Conservation (phyloP, 2,888 invertebrate genomes). For the Plagodis pulveraria region DNA sequence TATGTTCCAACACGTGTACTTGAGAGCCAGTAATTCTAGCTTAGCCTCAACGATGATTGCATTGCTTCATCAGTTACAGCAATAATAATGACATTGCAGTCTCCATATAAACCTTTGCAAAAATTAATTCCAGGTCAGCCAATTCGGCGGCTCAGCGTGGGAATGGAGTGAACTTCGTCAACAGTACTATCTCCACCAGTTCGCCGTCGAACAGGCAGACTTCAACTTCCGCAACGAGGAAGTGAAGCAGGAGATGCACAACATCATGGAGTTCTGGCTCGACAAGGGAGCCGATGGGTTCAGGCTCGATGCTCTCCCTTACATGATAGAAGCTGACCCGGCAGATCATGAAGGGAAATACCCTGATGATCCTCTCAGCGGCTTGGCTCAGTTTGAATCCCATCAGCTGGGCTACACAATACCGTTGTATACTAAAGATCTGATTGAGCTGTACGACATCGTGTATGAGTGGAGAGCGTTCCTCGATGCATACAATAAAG, state of each 20-base stretch:
- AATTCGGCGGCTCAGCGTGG: slow-evolving; percentile 89
- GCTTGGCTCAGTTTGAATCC: slow-evolving; percentile 68
- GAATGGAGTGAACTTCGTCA: slow-evolving; percentile 85
- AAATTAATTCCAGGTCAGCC: slow-evolving; percentile 61
- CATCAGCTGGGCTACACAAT: slow-evolving; percentile 83
- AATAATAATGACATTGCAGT: no score
- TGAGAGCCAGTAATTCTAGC: no score
- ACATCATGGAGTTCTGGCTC: slow-evolving; percentile 90
- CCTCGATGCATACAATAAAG: slow-evolving; percentile 74
- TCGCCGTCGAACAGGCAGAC: slow-evolving; percentile 86
- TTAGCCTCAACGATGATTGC: no score
- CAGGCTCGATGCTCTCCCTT: slow-evolving; percentile 88
- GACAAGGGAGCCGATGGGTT: slow-evolving; percentile 91
- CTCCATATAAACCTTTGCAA: no score
- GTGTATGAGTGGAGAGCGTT: slow-evolving; percentile 84
- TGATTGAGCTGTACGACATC: slow-evolving; percentile 82
- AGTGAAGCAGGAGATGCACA: slow-evolving; percentile 81
- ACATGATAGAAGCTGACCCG: slow-evolving; percentile 81
- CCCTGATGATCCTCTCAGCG: slow-evolving; percentile 82
- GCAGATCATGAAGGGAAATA: slow-evolving; percentile 63
- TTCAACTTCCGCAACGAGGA: slow-evolving; percentile 87
- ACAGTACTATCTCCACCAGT: slow-evolving; percentile 90
- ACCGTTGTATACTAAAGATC: slow-evolving; percentile 87
- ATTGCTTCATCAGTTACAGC: no score
- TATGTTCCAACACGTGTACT: no score